phyloP scores from a whole-genome alignment of 2,888 invertebrate species.

The Luffia ferchaultella region DNA sequence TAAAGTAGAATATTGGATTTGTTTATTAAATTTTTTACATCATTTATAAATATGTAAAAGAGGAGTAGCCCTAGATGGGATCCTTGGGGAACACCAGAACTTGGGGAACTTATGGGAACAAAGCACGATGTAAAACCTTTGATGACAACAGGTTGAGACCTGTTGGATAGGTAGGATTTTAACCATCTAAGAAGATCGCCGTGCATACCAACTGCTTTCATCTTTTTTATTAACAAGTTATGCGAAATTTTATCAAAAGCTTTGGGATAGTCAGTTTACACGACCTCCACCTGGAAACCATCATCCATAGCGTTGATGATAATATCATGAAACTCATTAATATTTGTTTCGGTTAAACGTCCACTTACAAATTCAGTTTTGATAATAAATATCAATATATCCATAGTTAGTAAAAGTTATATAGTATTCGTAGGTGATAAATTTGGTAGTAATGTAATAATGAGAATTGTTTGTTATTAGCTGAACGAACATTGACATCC shows the following conservation, averaged over 20 bases:
- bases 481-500: too few relatives aligned
- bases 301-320: slow-evolving; percentile 9
- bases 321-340: slow-evolving; percentile 10
- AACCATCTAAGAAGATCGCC: slow-evolving; percentile 13
- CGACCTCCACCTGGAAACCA: too few relatives aligned
- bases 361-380: slow-evolving; percentile 12
- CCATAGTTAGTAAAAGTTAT: too few relatives aligned
- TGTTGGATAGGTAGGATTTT: slow-evolving; percentile 11
- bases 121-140: slow-evolving; percentile 10
- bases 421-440: too few relatives aligned
- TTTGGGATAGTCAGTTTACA: slow-evolving; percentile 14
- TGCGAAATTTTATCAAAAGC: slow-evolving; percentile 14
- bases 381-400: too few relatives aligned
- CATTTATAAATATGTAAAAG: slow-evolving; percentile 12
- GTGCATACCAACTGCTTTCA: slow-evolving; percentile 9
- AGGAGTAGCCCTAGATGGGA: slow-evolving; percentile 14
- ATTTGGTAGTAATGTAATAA: too few relatives aligned
- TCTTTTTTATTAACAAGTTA: slow-evolving; percentile 3
- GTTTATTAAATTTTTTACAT: background rate
- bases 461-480: too few relatives aligned
- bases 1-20: slow-evolving; percentile 7
- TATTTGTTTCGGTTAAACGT: slow-evolving; percentile 12
- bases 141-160: slow-evolving; percentile 10
- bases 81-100: slow-evolving; percentile 13
- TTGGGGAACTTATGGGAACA: slow-evolving; percentile 8